These are phyloP conservation scores for Aproaerema taeniolella DNA, from an alignment of 2,888 invertebrate genomes.

Conservation along the genomic window DNA sequence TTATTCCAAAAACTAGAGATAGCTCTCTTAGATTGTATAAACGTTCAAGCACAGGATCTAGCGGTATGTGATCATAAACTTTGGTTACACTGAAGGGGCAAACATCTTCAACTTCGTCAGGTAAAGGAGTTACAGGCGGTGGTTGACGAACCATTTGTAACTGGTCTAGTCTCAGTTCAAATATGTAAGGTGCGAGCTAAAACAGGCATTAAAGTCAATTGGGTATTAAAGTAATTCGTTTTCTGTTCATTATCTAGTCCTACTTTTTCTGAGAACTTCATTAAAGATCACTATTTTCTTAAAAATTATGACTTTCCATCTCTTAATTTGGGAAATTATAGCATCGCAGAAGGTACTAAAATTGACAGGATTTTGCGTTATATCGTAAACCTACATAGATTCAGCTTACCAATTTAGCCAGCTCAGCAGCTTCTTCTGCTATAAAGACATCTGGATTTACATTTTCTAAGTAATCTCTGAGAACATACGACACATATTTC, in stretches of 20 bases:
- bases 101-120: slow-evolving; percentile 45
- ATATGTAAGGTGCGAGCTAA: slow-evolving; percentile 73
- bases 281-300: no score
- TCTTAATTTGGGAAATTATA: no score
- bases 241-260: no score
- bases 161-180: slow-evolving; percentile 66
- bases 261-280: no score
- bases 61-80: slow-evolving; percentile 76
- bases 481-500: slow-evolving; percentile 67
- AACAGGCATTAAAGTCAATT: no score
- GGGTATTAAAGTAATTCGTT: no score
- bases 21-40: slow-evolving; percentile 74
- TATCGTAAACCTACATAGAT: no score
- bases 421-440: slow-evolving; percentile 54
- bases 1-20: slow-evolving; percentile 55
- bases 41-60: slow-evolving; percentile 69
- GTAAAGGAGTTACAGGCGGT: slow-evolving; percentile 42
- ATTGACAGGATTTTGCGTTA: no score
- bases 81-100: slow-evolving; percentile 56
- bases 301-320: no score
- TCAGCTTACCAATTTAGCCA: slow-evolving; percentile 50
- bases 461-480: slow-evolving; percentile 63
- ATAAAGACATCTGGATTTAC: slow-evolving; percentile 61
- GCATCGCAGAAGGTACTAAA: no score
- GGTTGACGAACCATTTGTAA: slow-evolving; percentile 75